These are phyloP conservation scores for Ophion obscuratus DNA, from an alignment of 2,888 invertebrate genomes.

Conservation along the genomic window DNA sequence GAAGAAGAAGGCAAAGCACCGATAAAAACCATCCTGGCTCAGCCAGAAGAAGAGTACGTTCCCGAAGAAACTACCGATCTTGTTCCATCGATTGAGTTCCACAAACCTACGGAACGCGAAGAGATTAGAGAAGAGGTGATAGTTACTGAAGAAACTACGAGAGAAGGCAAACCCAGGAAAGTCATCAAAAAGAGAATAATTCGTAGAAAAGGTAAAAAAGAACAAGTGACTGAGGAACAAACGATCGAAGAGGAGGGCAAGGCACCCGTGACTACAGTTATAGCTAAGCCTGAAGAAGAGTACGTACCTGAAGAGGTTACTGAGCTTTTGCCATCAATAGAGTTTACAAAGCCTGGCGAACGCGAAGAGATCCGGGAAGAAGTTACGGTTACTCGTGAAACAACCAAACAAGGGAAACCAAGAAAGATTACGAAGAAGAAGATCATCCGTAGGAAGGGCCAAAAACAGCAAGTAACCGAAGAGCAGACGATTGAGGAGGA, in stretches of 20 bases:
- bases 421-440: constrained; percentile 71
- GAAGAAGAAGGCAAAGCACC: constrained; percentile 82
- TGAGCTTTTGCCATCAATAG: background rate
- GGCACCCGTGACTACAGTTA: constrained; percentile 75
- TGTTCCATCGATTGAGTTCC: constrained; percentile 45
- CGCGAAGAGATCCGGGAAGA: constrained; percentile 72
- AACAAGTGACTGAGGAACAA: constrained; percentile 81
- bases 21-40: constrained; percentile 79
- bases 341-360: constrained; percentile 21
- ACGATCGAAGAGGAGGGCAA: constrained; percentile 85
- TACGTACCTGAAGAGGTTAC: constrained; percentile 57
- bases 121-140: constrained; percentile 69
- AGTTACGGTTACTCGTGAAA: constrained; percentile 78
- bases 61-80: constrained; percentile 43
- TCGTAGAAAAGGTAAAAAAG: constrained; percentile 76
- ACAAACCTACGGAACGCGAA: constrained; percentile 60
- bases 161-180: constrained; percentile 77
- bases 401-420: constrained; percentile 79
- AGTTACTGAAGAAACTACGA: constrained; percentile 81
- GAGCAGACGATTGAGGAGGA: constrained; percentile 78
- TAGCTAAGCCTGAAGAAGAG: constrained; percentile 73
- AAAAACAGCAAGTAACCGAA: constrained; percentile 70
- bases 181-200: constrained; percentile 77
- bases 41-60: constrained; percentile 72
- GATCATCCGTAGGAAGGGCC: constrained; percentile 79